Evolutionary conservation across 92 coral and sea anemone species (phyloP).

Genomic region (Virgularia gustaviana): DNA sequence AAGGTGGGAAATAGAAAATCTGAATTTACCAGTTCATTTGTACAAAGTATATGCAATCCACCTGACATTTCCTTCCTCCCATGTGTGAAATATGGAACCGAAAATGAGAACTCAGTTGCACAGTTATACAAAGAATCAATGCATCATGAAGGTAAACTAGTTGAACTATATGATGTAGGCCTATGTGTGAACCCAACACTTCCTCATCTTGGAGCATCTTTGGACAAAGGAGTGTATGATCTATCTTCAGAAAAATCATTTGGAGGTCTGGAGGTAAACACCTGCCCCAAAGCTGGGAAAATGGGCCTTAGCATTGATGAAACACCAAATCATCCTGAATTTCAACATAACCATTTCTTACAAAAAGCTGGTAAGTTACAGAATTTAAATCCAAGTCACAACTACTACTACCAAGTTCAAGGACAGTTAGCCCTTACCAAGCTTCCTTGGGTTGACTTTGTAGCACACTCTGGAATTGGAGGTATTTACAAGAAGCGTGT

Average conservation of each 20-base stretch:
- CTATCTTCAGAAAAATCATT: slow-evolving; percentile 20
- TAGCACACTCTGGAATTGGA: slow-evolving; percentile 7
- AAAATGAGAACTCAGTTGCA: slow-evolving; percentile 36
- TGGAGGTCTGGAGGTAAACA: slow-evolving; percentile 44
- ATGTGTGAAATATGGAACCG: slow-evolving; percentile 39
- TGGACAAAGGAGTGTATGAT: slow-evolving; percentile 28
- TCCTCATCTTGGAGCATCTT: slow-evolving; percentile 48
- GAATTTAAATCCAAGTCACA: neutral
- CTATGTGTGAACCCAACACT: slow-evolving; percentile 50
- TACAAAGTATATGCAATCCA: slow-evolving; percentile 34
- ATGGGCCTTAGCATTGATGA: neutral
- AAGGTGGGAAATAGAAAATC: slow-evolving; percentile 11
- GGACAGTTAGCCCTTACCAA: too few relatives aligned
- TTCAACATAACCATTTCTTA: too few relatives aligned
- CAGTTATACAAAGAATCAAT: slow-evolving; percentile 34
- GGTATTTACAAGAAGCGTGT: neutral
- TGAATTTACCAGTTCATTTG: slow-evolving; percentile 26
- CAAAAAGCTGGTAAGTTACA: neutral
- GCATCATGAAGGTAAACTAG: slow-evolving; percentile 28
- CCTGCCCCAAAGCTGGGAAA: slow-evolving; percentile 44
- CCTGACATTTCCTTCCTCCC: slow-evolving; percentile 28
- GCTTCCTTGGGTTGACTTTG: slow-evolving; percentile 32
- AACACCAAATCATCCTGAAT: neutral
- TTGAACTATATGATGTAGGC: slow-evolving; percentile 16
- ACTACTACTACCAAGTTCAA: slow-evolving; percentile 17